Evolutionary conservation across 1,140 invertebrate species (phyloP).

Genomic region (Ectropis grisescens): DNA sequence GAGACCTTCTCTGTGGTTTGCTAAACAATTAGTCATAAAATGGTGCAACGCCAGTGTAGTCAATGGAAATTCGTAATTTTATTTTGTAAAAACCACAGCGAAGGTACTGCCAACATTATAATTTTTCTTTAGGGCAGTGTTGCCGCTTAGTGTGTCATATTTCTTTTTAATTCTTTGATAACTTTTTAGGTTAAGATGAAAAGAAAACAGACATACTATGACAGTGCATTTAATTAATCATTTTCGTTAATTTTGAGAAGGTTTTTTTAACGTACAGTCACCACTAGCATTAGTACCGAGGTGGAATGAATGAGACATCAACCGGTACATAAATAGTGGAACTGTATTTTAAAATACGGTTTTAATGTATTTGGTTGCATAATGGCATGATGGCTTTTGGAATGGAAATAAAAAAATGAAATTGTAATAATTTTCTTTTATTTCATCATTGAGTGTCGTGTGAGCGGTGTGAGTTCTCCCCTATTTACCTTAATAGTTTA

Average conservation of each 20-base stretch:
- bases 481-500: no score
- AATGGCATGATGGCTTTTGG: constrained; percentile 60
- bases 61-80: no score
- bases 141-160: constrained; percentile 56
- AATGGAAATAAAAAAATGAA: constrained; percentile 52
- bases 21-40: no score
- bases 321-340: no score
- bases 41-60: no score
- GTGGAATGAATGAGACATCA: no score
- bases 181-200: constrained; percentile 27
- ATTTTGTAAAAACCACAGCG: constrained; percentile 16
- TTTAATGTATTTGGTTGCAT: constrained; percentile 27
- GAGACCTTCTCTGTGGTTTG: constrained; percentile 21
- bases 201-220: constrained; percentile 45
- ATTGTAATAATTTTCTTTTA: no score
- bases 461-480: no score
- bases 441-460: no score
- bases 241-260: no score
- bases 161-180: constrained; percentile 50
- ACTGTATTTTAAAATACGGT: constrained; percentile 35
- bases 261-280: no score
- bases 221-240: constrained; percentile 60
- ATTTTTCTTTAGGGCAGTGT: constrained; percentile 21
- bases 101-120: constrained; percentile 19
- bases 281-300: no score